Conservation (phyloP, 30 jellyfish, hydroid and myxozoan genomes). For the Clytia hemisphaerica region DNA sequence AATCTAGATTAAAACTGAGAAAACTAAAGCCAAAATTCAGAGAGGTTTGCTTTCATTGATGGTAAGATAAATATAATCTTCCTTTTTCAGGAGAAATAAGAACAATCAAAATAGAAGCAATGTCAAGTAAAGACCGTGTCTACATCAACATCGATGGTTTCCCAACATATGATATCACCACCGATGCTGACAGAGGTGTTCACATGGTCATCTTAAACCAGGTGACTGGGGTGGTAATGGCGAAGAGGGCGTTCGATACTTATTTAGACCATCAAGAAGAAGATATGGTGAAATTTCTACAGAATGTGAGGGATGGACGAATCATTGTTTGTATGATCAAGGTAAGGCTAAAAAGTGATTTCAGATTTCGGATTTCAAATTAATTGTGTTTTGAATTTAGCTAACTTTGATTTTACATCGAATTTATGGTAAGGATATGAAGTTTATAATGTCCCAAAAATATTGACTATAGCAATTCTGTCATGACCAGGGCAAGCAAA, state of each 20-base stretch:
- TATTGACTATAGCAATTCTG: too few relatives aligned
- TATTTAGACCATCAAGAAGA: constrained; percentile 47
- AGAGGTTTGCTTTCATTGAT: too few relatives aligned
- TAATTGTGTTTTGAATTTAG: too few relatives aligned
- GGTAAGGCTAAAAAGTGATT: constrained; percentile 18
- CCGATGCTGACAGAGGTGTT: constrained; percentile 51
- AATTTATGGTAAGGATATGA: too few relatives aligned
- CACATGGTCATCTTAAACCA: constrained; percentile 60
- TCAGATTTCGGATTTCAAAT: too few relatives aligned
- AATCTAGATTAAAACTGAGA: too few relatives aligned
- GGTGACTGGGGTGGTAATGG: constrained; percentile 60
- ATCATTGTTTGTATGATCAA: constrained; percentile 42
- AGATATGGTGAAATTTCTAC: constrained; percentile 47
- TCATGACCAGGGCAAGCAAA: too few relatives aligned
- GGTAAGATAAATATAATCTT: too few relatives aligned
- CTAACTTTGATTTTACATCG: too few relatives aligned
- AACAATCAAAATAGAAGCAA: constrained; percentile 59
- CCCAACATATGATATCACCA: constrained; percentile 44
- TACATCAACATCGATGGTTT: constrained; percentile 68
- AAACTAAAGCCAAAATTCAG: too few relatives aligned
- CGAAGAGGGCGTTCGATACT: constrained; percentile 57
- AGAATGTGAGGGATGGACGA: constrained; percentile 63
- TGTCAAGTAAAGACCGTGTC: constrained; percentile 54
- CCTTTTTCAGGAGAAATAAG: too few relatives aligned
- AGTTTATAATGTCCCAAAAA: too few relatives aligned